Evolutionary conservation across 2,797 vertebrate species (phyloP).

Genomic region (Eleutherodactylus coqui): DNA sequence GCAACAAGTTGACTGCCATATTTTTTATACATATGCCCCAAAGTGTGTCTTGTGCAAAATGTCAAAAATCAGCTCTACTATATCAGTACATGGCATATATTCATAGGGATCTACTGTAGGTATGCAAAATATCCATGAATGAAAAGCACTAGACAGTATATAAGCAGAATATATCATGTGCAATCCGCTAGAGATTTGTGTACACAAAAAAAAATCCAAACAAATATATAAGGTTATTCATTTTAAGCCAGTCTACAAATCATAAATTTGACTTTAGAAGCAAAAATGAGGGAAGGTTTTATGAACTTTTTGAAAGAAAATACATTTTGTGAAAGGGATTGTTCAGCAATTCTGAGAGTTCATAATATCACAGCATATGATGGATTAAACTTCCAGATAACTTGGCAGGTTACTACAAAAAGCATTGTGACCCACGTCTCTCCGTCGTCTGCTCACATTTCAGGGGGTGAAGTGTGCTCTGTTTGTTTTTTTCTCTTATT

Average conservation of each 20-base stretch:
- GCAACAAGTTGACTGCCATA: no score
- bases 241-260: not conserved
- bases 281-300: constrained; percentile 10
- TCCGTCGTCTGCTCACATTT: constrained; percentile 27
- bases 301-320: constrained; percentile 34
- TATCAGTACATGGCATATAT: no score
- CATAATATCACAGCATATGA: constrained; percentile 40
- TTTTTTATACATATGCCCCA: no score
- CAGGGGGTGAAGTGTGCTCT: not conserved
- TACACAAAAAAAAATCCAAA: not conserved
- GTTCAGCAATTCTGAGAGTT: constrained; percentile 36
- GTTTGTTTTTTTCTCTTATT: constrained; percentile 7
- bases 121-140: not conserved
- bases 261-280: constrained; percentile 30
- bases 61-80: no score
- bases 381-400: constrained; percentile 37
- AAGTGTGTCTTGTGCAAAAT: no score
- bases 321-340: constrained; percentile 32
- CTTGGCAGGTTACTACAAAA: constrained; percentile 45
- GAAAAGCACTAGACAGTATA: no score
- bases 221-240: not conserved
- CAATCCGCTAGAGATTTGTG: not conserved
- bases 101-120: no score
- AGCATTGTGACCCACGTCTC: constrained; percentile 29
- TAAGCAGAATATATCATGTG: not conserved